Base-by-base conservation (phyloP, 2,797 vertebrate genomes). In the Heliangelus exortis region DNA sequence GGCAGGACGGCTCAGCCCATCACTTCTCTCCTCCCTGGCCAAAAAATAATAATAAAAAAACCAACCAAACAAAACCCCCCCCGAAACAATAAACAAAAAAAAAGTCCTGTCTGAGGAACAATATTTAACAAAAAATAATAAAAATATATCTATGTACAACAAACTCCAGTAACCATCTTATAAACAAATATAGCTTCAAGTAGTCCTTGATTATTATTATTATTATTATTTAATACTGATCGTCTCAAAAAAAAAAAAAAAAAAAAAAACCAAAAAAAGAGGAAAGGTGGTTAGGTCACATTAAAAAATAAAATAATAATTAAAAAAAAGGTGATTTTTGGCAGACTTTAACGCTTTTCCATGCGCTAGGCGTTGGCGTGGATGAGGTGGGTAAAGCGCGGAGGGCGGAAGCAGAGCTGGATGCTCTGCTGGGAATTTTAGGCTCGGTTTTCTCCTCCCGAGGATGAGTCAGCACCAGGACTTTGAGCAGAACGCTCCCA, bases 171-270 rank as follows among this genome's bases (percentile, higher is more conserved):
- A 97, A 96, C 93, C 57, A 84, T 95, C 93, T 95, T 91, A 98
- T 97, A 93, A 98, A 97, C 96, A 97, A 96, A 97, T 97, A 98
- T 91, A 96, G 96, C 92, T 98, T 97, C 97, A 98, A 97, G 97
- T 97, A 98, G 97, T 97, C 98, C 96, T 98, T 93, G 89, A 96
- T 98, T 97, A 95, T 97, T 96, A 97, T 97, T 96, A 97, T 97
- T n/a, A n/a, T n/a, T 96, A 98, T 84, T 96, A 47, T 96, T 98
- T 98, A 99, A 99, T 98, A 98, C 97, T 98, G 97, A 98, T 97
- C 92, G 96, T 96, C 96, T 97, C 91, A 74, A 45, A 97, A 97
- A 98, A 88, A 48, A 96, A 97, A 97, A 88, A 47, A 96, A 97
- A 74, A 45, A 97, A 97, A 98, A 88, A 48, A 96, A 97, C 97